Evolutionary conservation across 2,888 invertebrate genomes (phyloP).

Genomic region (Hypena proboscidalis): DNA sequence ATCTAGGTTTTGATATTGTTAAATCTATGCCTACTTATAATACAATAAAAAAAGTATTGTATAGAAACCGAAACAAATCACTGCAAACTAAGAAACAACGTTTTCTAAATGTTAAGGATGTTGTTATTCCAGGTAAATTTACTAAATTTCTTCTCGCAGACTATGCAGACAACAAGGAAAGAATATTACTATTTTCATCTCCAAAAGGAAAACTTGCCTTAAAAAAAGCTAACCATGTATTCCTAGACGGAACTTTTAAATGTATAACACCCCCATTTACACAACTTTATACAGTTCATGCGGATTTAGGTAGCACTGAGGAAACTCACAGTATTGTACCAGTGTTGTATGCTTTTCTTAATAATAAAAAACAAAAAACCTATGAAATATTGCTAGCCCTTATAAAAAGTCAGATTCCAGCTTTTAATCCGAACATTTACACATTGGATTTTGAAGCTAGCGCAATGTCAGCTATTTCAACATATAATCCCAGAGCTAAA

Average conservation of each 20-base stretch:
- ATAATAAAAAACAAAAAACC: conserved; percentile 14
- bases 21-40: conserved; percentile 6
- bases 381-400: conserved; percentile 9
- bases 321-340: conserved; percentile 6
- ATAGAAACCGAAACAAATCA: conserved; percentile 5
- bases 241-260: conserved; percentile 11
- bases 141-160: conserved; percentile 4
- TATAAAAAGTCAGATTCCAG: conserved; percentile 14
- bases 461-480: conserved; percentile 13
- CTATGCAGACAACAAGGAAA: background rate
- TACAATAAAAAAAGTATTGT: conserved; percentile 3
- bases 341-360: conserved; percentile 6
- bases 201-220: conserved; percentile 4
- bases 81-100: conserved; percentile 2
- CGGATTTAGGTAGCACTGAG: conserved; percentile 6
- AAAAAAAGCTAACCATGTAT: conserved; percentile 8
- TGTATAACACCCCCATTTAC: conserved; percentile 9
- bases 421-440: conserved; percentile 10
- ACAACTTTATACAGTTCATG: conserved; percentile 12
- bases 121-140: conserved; percentile 3
- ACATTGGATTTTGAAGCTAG: conserved; percentile 15
- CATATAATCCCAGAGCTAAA: conserved; percentile 5
- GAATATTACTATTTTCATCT: conserved; percentile 2
- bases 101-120: conserved; percentile 1
- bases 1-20: conserved; percentile 4